Evolutionary conservation across 2,113 vertebrate genomes (phyloP), one percentile per base, ranked within the genome.

Genomic region (Indri indri): DNA sequence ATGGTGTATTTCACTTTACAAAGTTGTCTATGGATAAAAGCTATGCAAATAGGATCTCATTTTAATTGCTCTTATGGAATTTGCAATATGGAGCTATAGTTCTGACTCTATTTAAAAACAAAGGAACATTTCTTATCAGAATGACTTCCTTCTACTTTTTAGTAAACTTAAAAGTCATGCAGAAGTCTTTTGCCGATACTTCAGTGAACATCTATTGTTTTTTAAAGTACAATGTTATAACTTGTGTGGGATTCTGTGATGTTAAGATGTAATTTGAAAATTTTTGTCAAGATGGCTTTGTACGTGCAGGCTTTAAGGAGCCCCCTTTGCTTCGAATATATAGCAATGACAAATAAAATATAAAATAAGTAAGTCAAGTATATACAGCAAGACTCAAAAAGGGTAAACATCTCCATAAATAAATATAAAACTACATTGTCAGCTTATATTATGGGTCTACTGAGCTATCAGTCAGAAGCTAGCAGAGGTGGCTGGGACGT

Each of bases 1-100:
- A 68, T 65, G 40, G 34, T 74, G 3, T 83, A 65, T 90, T 91
- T 95, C 70, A 90, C 32, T 80, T 80, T 86, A 66, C 23, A 88
- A 92, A 87, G 25, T 30, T 87, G 37, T 94, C 57, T 90, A 13
- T 87, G 77, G 96, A 83, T 87, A 74, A 96, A 90, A 70, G 57
- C 20, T 70, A 8, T 47, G 74, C 34, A 94, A 65, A 74, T 40
- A 50, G 23, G 83, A 65, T 68, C 63, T 82, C 25, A 54, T 73
- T 82, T 81, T 47, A 89, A 66, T 94, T 85, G 23, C 23, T 84
- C 17, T 50, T 52, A 40, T 3, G 8, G 27, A 95, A 94, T 61
- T 92, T 68, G 25, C 1, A 74, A 88, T 34, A 40, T 27, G 45
- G 61, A 93, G 37, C 12, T 86, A 61, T 3, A 91, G 16, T 66